Base-by-base conservation (phyloP, 2,888 invertebrate genomes). In the Ellobium chinense region DNA sequence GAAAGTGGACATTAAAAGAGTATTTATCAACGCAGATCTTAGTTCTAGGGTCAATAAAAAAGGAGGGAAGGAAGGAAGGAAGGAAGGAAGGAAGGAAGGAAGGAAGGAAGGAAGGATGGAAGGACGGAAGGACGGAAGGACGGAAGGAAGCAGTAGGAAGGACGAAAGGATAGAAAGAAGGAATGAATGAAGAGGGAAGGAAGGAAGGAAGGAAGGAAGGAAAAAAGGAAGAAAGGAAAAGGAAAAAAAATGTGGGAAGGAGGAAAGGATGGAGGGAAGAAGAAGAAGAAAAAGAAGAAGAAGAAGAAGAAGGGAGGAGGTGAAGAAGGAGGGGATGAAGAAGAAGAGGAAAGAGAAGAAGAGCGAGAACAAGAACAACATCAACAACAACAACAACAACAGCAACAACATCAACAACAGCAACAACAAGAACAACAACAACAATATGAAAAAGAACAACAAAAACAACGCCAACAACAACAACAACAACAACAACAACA, bases 201-300 rank as follows among this genome's bases (percentile, higher is more conserved):
- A 27, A 60, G n/a, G 12, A 60, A 7, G 27, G n/a, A 60, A 24
- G 21, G n/a, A 7, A 60, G 27, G 7, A n/a, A 60, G 27, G 7
- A n/a, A 70, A 0, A 70, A 46, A 69, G 69, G 37, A 37, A 73
- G 34, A 56, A n/a, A 31, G 34, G 31, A 14, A 31, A 27, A 68
- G 60, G 24, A 21, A 73, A 39, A 69, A 39, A 69, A 39, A 69
- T 36, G 34, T 3, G 24, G 60, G 36, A 36, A 60, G 36, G 60
- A 31, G 34, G 60, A 73, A 62, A 58, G 73, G 60, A 1, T 37
- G 60, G 31, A 21, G 36, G 73, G 36, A 24, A 60, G 36, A 60
- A 12, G n/a, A n/a, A 60, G 24, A 60, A 29, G 27, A 24, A 39
- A 27, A 70, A 39, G 39, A 39, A 69, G 69, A 39, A 7, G 39